Base-by-base conservation (phyloP, 2,113 vertebrate species). In the Paratilapia polleni region DNA sequence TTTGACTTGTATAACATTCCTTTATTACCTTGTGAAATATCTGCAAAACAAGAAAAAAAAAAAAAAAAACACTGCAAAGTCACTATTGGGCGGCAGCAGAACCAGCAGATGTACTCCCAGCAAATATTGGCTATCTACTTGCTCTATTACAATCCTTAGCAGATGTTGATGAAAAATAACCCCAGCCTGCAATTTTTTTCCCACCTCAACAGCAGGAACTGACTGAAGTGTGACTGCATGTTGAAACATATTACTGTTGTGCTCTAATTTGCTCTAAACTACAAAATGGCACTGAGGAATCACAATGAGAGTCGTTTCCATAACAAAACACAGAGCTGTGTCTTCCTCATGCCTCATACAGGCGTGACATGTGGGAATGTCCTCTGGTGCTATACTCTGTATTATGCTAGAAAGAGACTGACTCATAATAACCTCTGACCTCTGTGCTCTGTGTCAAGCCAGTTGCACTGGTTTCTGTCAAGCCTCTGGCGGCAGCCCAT, bases 131-230 rank as follows among this genome's bases (percentile, higher is more conserved):
- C 22, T 54, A 49, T 81, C 7, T 75, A 57, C 77, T 47, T 79
- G 58, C 64, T 60, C 62, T 19, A 56, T 82, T 81, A 62, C 73
- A 77, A 54, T 81, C 77, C 76, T 84, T 22, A 60, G 80, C 58
- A 82, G 70, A 78, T 49, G 22, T 22, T 78, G 78, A 80, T 78
- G 56, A 76, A 85, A 91, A 88, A 90, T 47, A 85, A 57, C 78
- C 77, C 52, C 22, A 31, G 24, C 61, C 41, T 77, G 49, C 77
- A 70, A 62, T 66, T 82, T 83, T 75, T 52, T 38, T 77, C 22
- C 9, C 9, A 61, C 60, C 61, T 83, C 41, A 57, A 52, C 31
- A 70, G 10, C 58, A 63, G 59, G 80, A 82, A 80, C 76, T 83
- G 83, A 63, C 63, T 86, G 70, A 83, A 58, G 43, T 9, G 68